Evolutionary conservation across 2,888 invertebrate species (phyloP), one percentile per base, ranked within the genome.

Genomic region (Brachypterus glaber): DNA sequence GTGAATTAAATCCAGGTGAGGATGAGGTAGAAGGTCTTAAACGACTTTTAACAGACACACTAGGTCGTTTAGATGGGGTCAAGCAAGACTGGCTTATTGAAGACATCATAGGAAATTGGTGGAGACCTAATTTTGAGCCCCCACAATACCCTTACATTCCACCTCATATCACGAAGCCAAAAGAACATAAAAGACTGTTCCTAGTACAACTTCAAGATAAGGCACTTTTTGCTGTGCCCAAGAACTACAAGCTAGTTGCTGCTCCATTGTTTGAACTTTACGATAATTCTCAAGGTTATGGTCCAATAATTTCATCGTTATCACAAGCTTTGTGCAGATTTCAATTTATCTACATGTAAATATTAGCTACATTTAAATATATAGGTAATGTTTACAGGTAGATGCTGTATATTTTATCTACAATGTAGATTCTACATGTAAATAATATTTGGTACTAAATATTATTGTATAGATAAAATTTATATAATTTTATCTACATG

Each of bases 141-240:
- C 97, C 98, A 1, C 95, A 97, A 62, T 99, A 98, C 69, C 98
- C 98, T 0, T 99, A 99, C 73, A 85, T 98, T 57, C 97, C 98
- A 4, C 95, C 98, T 1, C 98, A 99, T 68, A 96, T 98, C 50
- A 99, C 98, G 1, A 95, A 96, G 67, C 98, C 98, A 2, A 99
- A 99, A 67, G 98, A 99, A 69, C 97, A 98, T 66, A 97, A 96
- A 62, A 80, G 93, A 45, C 71, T 96, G 33, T 97, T 95, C 69
- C 76, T 99, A 37, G 97, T 98, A 2, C 97, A 98, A 66, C 76
- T 99, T 3, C 95, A 95, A 59, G 95, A 97, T 66, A 87, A 86
- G 76, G 97, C 97, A 3, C 68, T 95, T 46, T 98, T 99, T 67
- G 97, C 97, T 27, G 98, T 99, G 17, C 98, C 98, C 2, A 93